Conservation (phyloP, 1,140 invertebrate genomes). For the Dermatophagoides farinae region DNA sequence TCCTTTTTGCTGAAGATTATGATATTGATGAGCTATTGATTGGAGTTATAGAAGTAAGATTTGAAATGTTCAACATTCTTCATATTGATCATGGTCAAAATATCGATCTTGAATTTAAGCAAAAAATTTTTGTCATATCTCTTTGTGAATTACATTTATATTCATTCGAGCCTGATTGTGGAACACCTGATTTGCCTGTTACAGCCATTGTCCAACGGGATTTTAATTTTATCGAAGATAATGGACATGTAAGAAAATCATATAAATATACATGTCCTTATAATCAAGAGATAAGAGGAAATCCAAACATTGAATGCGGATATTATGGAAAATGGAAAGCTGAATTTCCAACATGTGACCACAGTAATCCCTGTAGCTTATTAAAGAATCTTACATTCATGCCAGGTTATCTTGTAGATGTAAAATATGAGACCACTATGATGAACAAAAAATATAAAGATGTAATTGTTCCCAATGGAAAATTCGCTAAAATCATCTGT, state of each 20-base stretch:
- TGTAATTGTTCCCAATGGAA: neutral
- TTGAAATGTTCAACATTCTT: neutral
- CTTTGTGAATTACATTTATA: constrained; percentile 1
- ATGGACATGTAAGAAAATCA: neutral
- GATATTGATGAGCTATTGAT: neutral
- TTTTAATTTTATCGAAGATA: constrained; percentile 3
- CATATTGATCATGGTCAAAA: neutral
- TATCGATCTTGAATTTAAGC: neutral
- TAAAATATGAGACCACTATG: neutral
- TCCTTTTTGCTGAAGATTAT: neutral
- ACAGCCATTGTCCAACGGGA: neutral
- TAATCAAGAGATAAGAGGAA: constrained; percentile 3
- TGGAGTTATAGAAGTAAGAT: neutral
- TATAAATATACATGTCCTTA: neutral
- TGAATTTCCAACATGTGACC: neutral
- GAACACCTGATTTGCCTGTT: neutral
- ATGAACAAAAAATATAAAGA: neutral
- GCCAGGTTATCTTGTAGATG: neutral
- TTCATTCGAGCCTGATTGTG: neutral
- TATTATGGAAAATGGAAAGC: neutral
- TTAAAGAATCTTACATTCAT: neutral
- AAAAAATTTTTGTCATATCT: neutral
- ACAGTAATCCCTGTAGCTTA: neutral
- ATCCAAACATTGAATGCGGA: neutral
- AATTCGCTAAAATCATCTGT: neutral